A percentile compares a stretch with the other conserved stretches of the same genome.
These are phyloP conservation scores for Montipora capricornis DNA, from an alignment of 64 coral and sea anemone species.

Conservation along the genomic window DNA sequence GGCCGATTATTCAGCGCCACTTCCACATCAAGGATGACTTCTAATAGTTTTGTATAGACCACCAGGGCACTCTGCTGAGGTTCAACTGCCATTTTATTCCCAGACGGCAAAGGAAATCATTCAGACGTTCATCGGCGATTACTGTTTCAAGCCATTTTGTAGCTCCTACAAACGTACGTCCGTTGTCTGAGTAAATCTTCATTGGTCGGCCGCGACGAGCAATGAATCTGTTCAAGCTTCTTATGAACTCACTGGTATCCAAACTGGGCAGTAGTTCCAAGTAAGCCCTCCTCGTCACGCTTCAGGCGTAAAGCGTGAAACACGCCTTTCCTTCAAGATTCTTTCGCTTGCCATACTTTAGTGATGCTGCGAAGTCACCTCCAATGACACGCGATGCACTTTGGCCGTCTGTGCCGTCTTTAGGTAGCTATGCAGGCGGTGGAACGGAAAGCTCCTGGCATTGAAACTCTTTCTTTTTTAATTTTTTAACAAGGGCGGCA, in stretches of 20 bases:
- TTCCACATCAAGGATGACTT: constrained; percentile 34
- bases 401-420: background rate
- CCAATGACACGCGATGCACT: background rate
- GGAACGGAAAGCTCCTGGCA: background rate
- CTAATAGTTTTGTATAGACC: background rate
- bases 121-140: too few relatives aligned
- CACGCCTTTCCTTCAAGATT: constrained; percentile 53
- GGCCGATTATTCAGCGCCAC: background rate
- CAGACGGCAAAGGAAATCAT: too few relatives aligned
- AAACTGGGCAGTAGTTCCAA: constrained; percentile 50
- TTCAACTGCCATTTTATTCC: constrained; percentile 47
- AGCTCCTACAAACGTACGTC: background rate
- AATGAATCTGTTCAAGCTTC: constrained; percentile 24
- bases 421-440: background rate
- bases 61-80: constrained; percentile 27
- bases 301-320: constrained; percentile 60
- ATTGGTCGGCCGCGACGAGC: background rate
- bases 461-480: too few relatives aligned
- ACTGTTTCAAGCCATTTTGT: background rate
- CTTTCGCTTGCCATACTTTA: constrained; percentile 17
- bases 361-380: constrained; percentile 48
- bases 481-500: too few relatives aligned
- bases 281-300: constrained; percentile 47
- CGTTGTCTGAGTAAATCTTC: background rate
- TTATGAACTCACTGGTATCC: constrained; percentile 16